Base-by-base conservation (phyloP, 2,113 vertebrate species). In the Ptilonorhynchus violaceus region DNA sequence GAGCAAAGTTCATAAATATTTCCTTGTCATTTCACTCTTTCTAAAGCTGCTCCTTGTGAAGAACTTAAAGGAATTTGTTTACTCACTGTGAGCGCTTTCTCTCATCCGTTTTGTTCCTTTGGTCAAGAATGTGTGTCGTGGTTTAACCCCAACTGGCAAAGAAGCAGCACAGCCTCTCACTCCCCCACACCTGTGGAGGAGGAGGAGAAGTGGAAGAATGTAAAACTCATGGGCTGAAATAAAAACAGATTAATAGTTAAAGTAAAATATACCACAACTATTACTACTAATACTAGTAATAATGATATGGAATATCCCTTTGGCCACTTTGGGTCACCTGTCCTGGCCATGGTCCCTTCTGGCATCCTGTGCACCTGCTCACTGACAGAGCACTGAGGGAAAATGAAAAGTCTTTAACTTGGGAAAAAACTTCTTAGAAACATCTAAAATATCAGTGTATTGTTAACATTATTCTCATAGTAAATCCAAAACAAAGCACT, bases 1-100 rank as follows among this genome's bases (percentile, higher is more conserved):
- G 69, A 84, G 60, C 24, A 70, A 94, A 50, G 15, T 84, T 95
- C 85, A 89, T 89, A 93, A 94, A 92, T 91, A 96, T 92, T 95
- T 94, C 63, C 60, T 81, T 89, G 59, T 74, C 88, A 90, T 89
- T 78, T 30, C 13, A 50, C 39, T 31, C 11, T 83, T 92, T 78
- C 27, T 82, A 44, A 20, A 75, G 66, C 28, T 95, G 17, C 39
- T 70, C 53, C 62, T 53, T 42, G 24, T 66, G 52, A 92, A 88
- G 27, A 86, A 46, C 63, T 90, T 92, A 88, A 20, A 79, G 31
- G 28, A 89, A 92, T 94, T 80, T 86, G 52, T 76, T 91, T 91
- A 78, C 92, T 83, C 42, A 13, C 6, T 27, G 11, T n/a, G 41
- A 88, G 72, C 79, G 19, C 7, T 87, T 81, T 47, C 39, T 82